phyloP scores from a whole-genome alignment of 2,888 invertebrate species.

The Acanthococcus lagerstroemiae region DNA sequence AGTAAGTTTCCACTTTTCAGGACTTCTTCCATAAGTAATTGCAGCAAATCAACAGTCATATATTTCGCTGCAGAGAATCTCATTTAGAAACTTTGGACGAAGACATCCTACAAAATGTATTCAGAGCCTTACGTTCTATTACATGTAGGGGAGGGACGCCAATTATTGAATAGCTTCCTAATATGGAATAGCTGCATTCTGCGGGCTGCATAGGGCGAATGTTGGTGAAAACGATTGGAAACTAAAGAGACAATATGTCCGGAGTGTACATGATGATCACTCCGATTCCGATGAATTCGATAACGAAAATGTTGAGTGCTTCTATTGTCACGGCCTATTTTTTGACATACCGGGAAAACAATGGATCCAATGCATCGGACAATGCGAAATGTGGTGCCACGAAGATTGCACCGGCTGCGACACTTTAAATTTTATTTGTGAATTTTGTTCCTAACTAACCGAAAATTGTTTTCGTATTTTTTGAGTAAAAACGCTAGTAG shows the following conservation, averaged over 20 bases:
- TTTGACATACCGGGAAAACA: background rate
- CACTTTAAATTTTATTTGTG: background rate
- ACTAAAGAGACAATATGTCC: background rate
- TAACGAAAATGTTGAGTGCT: background rate
- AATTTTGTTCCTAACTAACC: background rate
- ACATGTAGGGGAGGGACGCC: background rate
- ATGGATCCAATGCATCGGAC: background rate
- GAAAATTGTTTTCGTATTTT: background rate
- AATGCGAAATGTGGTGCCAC: background rate
- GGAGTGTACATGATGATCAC: background rate
- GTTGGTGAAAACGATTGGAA: background rate
- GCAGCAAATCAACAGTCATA: too few species aligned
- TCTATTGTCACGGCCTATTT: background rate
- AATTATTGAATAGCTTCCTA: background rate
- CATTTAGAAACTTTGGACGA: too few species aligned
- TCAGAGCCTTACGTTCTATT: too few species aligned
- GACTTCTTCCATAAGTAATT: too few species aligned
- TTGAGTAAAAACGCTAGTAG: background rate
- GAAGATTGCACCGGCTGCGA: background rate
- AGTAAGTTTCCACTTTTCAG: constrained; percentile 48
- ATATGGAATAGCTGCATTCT: background rate
- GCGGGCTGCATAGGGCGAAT: background rate
- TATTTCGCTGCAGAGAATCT: too few species aligned
- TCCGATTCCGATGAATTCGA: background rate
- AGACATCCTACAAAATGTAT: too few species aligned